phyloP scores from a whole-genome alignment of 2,797 vertebrate genomes.

The Thalassophryne amazonica region DNA sequence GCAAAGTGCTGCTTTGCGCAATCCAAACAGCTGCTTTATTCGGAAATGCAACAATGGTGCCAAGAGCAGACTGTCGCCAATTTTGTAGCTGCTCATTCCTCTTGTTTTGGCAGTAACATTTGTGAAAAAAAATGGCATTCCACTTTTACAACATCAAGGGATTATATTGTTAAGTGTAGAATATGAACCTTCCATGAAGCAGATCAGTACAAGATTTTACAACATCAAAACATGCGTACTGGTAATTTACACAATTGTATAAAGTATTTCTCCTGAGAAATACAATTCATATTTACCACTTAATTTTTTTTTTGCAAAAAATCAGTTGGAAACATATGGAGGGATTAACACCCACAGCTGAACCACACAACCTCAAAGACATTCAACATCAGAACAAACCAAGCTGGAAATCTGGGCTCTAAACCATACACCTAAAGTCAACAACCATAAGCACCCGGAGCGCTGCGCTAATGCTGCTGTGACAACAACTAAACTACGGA shows the following conservation, averaged over 20 bases:
- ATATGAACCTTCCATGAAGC: conserved; percentile 3
- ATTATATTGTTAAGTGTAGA: conserved; percentile 21
- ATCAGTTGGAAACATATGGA: not conserved
- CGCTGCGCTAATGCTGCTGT: conserved; percentile 18
- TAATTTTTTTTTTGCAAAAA: not conserved
- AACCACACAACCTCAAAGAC: not conserved
- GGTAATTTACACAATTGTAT: conserved; percentile 1
- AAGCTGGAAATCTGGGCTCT: conserved; percentile 26
- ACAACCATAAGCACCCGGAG: conserved; percentile 13
- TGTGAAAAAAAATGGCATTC: conserved; percentile 14
- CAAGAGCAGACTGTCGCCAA: conserved; percentile 3
- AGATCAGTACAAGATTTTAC: conserved; percentile 8
- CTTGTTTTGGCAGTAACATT: conserved; percentile 6
- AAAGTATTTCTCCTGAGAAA: conserved; percentile 7
- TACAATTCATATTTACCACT: not conserved
- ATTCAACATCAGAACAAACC: conserved; percentile 1
- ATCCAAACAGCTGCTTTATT: conserved; percentile 29
- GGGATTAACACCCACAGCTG: not conserved
- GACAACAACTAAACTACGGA: conserved; percentile 25
- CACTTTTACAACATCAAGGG: conserved; percentile 9
- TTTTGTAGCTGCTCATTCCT: conserved; percentile 9
- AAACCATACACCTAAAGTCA: conserved; percentile 18
- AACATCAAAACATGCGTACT: no score
- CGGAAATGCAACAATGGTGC: conserved; percentile 23
- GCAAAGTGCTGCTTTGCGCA: conserved; percentile 23